These are phyloP conservation scores for Amphipoea lucens DNA, from an alignment of 2,888 invertebrate species.

Conservation along the genomic window DNA sequence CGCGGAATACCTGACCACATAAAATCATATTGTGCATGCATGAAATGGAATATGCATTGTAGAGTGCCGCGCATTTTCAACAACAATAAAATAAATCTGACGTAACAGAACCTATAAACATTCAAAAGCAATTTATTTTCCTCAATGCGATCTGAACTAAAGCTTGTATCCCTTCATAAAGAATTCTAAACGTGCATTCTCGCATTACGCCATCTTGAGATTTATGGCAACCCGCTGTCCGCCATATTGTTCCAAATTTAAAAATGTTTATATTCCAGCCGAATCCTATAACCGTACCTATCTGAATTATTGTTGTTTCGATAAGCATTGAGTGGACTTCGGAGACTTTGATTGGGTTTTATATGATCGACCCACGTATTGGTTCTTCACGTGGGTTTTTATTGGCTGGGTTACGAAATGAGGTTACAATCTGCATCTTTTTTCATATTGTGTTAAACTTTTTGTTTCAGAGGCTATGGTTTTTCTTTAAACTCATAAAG, in stretches of 20 bases:
- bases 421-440: constrained; percentile 29
- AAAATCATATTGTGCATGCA: constrained; percentile 52
- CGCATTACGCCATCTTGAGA: constrained; percentile 88
- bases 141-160: constrained; percentile 76
- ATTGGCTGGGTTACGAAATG: constrained; percentile 28
- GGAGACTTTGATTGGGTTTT: constrained; percentile 77
- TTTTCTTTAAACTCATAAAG: background rate
- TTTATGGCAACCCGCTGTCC: constrained; percentile 88
- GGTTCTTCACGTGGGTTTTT: constrained; percentile 62
- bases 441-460: constrained; percentile 7
- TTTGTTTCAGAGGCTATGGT: constrained; percentile 20
- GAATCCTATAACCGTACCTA: constrained; percentile 74
- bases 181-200: constrained; percentile 86
- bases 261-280: constrained; percentile 84
- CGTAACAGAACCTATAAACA: constrained; percentile 69
- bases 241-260: constrained; percentile 89
- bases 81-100: constrained; percentile 62
- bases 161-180: constrained; percentile 85
- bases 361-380: constrained; percentile 72
- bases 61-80: constrained; percentile 52
- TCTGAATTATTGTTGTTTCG: constrained; percentile 69
- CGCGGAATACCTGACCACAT: constrained; percentile 44
- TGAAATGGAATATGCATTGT: constrained; percentile 55
- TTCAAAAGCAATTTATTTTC: constrained; percentile 77
- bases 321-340: constrained; percentile 76